These are phyloP conservation scores for Trisateles emortualis DNA, from an alignment of 2,888 invertebrate genomes.

Conservation along the genomic window DNA sequence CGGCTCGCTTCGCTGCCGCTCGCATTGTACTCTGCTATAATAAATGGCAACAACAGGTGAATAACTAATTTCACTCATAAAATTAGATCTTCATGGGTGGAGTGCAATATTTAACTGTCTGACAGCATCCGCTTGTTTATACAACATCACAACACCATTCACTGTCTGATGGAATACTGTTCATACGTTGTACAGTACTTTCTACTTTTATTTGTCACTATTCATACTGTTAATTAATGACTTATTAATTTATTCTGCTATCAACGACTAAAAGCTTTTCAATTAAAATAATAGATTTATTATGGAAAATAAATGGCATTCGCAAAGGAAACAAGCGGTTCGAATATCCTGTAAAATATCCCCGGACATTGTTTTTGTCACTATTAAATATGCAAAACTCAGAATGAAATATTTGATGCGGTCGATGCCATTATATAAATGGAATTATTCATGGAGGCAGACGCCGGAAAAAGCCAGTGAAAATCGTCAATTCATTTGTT, in stretches of 20 bases:
- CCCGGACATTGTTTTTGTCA: conserved; percentile 75
- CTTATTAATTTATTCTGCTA: conserved; percentile 13
- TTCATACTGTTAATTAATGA: conserved; percentile 17
- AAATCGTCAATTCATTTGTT: conserved; percentile 82
- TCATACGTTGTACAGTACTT: conserved; percentile 22
- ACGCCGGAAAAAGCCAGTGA: conserved; percentile 79
- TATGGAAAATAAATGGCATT: conserved; percentile 51
- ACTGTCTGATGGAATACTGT: conserved; percentile 52
- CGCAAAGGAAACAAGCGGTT: conserved; percentile 53
- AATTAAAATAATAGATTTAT: conserved; percentile 51
- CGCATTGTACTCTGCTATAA: conserved; percentile 80
- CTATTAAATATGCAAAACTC: conserved; percentile 81
- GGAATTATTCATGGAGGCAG: conserved; percentile 82
- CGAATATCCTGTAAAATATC: conserved; percentile 55
- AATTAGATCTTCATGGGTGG: conserved; percentile 84
- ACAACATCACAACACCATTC: conserved; percentile 65
- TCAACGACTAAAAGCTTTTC: conserved; percentile 42
- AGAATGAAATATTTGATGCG: conserved; percentile 82
- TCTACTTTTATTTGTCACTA: conserved; percentile 18
- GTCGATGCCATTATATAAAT: conserved; percentile 80
- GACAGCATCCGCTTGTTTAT: conserved; percentile 74
- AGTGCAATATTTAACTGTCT: conserved; percentile 83
- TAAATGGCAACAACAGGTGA: conserved; percentile 87
- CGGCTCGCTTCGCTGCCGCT: conserved; percentile 71
- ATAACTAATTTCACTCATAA: conserved; percentile 86